Evolutionary conservation across 2,113 vertebrate species (phyloP).

Genomic region (Andinoacara biseriatus): DNA sequence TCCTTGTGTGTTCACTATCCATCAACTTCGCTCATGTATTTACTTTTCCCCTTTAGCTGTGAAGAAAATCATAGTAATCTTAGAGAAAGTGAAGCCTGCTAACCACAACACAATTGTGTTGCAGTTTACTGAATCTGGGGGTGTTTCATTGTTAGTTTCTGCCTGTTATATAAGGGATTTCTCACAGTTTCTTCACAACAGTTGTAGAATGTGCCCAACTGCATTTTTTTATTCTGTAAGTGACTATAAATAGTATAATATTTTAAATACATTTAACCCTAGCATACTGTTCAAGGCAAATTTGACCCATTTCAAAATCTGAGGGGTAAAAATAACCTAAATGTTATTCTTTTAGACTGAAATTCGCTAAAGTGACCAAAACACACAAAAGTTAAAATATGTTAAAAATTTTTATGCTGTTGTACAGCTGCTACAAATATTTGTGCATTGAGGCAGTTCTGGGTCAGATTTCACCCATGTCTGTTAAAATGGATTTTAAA

Average conservation of each 20-base stretch:
- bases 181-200: not conserved
- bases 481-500: no score
- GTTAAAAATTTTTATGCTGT: no score
- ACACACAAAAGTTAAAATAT: no score
- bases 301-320: not conserved
- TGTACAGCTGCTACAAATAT: no score
- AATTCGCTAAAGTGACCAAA: not conserved
- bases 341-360: not conserved
- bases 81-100: not conserved
- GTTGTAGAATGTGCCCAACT: not conserved
- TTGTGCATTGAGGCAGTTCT: no score
- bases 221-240: not conserved
- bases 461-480: no score
- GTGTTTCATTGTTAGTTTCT: slow-evolving; percentile 5
- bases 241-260: not conserved
- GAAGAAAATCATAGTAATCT: not conserved
- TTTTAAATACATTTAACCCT: not conserved
- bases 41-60: not conserved
- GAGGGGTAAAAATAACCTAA: not conserved
- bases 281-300: not conserved
- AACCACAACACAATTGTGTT: not conserved
- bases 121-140: slow-evolving; percentile 2
- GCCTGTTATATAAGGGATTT: not conserved
- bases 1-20: not conserved
- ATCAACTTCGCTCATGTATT: not conserved